Evolutionary conservation across 2,797 vertebrate genomes (phyloP).

Genomic region (Cynodonichthys magdalenae): DNA sequence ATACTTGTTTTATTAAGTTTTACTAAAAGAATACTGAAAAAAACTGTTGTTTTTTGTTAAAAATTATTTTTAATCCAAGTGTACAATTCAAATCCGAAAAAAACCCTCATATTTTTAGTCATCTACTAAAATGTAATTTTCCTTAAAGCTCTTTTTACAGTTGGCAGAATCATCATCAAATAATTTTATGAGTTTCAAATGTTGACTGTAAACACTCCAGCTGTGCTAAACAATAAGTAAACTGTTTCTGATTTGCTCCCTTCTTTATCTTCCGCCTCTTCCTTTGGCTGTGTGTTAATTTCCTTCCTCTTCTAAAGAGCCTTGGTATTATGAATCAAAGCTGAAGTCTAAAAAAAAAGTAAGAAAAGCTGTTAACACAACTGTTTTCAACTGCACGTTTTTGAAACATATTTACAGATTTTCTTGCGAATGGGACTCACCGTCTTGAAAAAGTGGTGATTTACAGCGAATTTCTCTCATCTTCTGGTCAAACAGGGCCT

Average conservation of each 20-base stretch:
- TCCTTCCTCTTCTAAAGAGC: conserved; percentile 3
- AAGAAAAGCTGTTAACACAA: not conserved
- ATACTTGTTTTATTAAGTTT: conserved; percentile 48
- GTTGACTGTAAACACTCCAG: conserved; percentile 51
- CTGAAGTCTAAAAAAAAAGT: conserved; percentile 5
- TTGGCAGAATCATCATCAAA: conserved; percentile 65
- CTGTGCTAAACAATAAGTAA: conserved; percentile 40
- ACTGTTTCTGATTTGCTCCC: conserved; percentile 11
- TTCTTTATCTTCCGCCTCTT: not conserved
- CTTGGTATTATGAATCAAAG: conserved; percentile 32
- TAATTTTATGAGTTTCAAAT: conserved; percentile 29
- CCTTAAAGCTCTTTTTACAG: conserved; percentile 54
- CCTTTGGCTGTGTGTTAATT: conserved; percentile 1
- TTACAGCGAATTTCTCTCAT: conserved; percentile 93
- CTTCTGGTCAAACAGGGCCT: conserved; percentile 91
- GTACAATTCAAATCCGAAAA: conserved; percentile 27
- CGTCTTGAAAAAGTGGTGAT: conserved; percentile 89
- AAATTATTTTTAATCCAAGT: conserved; percentile 14
- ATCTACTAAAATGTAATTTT: conserved; percentile 12
- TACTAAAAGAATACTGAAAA: conserved; percentile 21
- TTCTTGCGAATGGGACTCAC: conserved; percentile 59
- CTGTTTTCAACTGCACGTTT: not conserved
- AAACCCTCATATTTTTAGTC: conserved; percentile 11
- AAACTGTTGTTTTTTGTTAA: conserved; percentile 17
- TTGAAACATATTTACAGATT: not conserved